Conservation (phyloP, 2,888 invertebrate species). For the Lissonota sp. region DNA sequence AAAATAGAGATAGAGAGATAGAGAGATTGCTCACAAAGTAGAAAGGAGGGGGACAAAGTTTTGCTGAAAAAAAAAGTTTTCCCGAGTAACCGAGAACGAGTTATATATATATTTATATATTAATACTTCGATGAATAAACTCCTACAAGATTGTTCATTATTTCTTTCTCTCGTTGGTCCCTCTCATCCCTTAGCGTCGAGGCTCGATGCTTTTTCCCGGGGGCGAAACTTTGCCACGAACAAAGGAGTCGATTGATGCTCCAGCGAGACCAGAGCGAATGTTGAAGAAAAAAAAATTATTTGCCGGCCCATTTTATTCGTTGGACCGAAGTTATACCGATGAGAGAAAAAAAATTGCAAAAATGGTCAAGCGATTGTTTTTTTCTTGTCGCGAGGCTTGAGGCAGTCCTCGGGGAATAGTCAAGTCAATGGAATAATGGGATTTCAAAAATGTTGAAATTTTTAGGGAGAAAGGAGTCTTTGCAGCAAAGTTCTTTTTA, state of each 20-base stretch:
- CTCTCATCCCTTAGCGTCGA: background rate
- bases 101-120: conserved; percentile 9
- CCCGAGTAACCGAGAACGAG: conserved; percentile 30
- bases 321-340: no score
- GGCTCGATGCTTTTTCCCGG: background rate
- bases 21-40: background rate
- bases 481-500: no score
- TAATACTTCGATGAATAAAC: conserved; percentile 55
- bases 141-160: conserved; percentile 62
- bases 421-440: no score
- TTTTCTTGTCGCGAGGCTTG: no score
- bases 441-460: no score
- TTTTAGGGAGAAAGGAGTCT: no score
- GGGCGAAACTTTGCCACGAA: conserved; percentile 42
- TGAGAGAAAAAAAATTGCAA: no score
- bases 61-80: conserved; percentile 58
- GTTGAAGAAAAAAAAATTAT: no score
- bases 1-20: background rate
- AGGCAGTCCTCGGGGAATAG: no score
- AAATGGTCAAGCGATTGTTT: no score
- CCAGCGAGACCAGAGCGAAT: background rate
- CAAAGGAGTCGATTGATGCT: conserved; percentile 52
- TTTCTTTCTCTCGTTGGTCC: conserved; percentile 48
- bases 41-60: conserved; percentile 36
- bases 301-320: no score